Percentiles rank a stretch among this genome's conserved stretches.
Evolutionary conservation across 37 sponge, comb jelly and placozoan genomes (phyloP).

Genomic region (Amphimedon queenslandica): DNA sequence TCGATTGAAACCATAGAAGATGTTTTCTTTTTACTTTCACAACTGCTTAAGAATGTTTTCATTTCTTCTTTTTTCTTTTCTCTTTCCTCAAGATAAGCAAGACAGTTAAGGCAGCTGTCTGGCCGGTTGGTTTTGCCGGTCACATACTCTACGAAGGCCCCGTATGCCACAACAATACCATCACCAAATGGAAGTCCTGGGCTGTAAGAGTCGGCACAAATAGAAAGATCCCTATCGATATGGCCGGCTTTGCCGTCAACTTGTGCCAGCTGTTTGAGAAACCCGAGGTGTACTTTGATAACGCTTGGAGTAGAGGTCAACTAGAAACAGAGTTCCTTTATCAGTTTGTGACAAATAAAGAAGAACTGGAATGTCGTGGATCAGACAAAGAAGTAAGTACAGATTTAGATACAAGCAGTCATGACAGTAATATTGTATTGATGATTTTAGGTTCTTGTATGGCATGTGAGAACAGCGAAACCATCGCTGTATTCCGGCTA

Average conservation of each 20-base stretch:
- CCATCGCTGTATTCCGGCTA: too few relatives aligned
- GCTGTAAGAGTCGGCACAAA: slow-evolving; percentile 18
- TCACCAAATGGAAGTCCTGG: slow-evolving; percentile 54
- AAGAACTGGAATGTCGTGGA: slow-evolving; percentile 43
- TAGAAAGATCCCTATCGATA: slow-evolving; percentile 86
- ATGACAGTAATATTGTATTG: too few relatives aligned
- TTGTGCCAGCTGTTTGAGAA: slow-evolving; percentile 32
- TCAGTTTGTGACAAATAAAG: slow-evolving; percentile 11
- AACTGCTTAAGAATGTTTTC: too few relatives aligned
- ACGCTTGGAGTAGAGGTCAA: slow-evolving; percentile 8
- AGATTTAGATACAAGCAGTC: too few relatives aligned
- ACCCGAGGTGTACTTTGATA: slow-evolving; percentile 23
- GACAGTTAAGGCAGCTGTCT: slow-evolving; percentile 53
- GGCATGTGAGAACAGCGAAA: too few relatives aligned
- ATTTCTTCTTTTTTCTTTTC: too few relatives aligned
- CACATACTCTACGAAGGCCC: slow-evolving; percentile 64
- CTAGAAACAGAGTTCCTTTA: slow-evolving; percentile 58
- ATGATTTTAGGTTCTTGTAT: too few relatives aligned
- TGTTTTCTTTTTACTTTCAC: too few relatives aligned
- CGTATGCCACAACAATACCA: slow-evolving; percentile 26
- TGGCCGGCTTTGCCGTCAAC: slow-evolving; percentile 92
- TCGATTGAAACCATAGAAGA: too few relatives aligned
- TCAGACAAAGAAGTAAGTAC: not conserved
- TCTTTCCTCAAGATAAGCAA: slow-evolving; percentile 68
- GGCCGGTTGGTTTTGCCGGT: slow-evolving; percentile 63